These are phyloP conservation scores for Hyla sarda DNA, from an alignment of 2,113 vertebrate species.

Conservation along the genomic window DNA sequence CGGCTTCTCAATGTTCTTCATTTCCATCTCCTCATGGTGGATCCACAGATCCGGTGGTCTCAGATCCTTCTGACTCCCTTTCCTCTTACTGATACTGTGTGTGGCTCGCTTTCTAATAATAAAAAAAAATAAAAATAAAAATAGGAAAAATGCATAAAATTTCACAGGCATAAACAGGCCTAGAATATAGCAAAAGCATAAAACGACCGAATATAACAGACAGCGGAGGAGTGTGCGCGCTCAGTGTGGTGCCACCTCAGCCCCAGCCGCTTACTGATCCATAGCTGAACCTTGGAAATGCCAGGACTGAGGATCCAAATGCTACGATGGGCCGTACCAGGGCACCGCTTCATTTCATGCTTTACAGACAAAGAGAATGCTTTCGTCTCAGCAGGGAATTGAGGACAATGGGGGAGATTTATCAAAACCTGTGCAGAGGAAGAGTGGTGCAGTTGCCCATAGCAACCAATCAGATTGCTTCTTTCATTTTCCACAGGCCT, in stretches of 20 bases:
- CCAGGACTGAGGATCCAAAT: conserved; percentile 55
- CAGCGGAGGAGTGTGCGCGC: conserved; percentile 10
- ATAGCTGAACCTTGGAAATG: conserved; percentile 58
- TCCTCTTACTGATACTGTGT: conserved; percentile 86
- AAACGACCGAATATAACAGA: background rate
- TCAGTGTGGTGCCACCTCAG: conserved; percentile 14
- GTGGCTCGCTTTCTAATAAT: conserved; percentile 84
- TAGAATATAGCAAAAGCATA: background rate
- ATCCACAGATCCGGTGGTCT: conserved; percentile 95
- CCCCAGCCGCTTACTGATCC: conserved; percentile 48
- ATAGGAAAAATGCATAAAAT: background rate
- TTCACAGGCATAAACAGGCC: too few species aligned
- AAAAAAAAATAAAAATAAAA: too few species aligned
- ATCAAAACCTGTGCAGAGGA: too few species aligned
- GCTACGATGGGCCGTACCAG: conserved; percentile 50
- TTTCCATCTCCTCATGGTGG: conserved; percentile 96
- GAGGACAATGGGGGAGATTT: too few species aligned
- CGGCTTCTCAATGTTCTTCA: conserved; percentile 94
- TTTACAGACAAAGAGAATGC: conserved; percentile 40
- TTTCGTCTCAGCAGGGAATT: background rate
- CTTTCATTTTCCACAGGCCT: too few species aligned
- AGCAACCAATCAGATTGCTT: too few species aligned
- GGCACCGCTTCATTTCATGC: conserved; percentile 66
- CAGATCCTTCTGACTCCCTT: conserved; percentile 93
- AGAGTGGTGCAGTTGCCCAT: too few species aligned